phyloP scores from a whole-genome alignment of 2,797 vertebrate species.

The Ambastaia sidthimunki region DNA sequence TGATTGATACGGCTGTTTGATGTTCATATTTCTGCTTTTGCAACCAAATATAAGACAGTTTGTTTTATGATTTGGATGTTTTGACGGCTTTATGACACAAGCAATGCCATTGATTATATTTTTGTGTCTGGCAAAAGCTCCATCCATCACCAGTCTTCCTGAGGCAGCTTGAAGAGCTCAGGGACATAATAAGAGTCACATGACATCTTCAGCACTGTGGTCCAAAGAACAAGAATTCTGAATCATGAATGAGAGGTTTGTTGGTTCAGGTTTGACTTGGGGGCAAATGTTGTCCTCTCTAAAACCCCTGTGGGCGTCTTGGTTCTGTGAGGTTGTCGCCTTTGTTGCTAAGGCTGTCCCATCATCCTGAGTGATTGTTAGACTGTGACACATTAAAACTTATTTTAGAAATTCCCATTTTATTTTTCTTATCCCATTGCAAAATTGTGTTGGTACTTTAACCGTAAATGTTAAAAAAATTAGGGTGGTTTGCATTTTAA shows the following conservation, averaged over 20 bases:
- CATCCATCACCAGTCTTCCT: slow-evolving; percentile 1
- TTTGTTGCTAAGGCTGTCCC: not conserved
- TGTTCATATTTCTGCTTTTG: slow-evolving; percentile 31
- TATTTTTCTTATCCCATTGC: no score
- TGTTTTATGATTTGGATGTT: slow-evolving; percentile 10
- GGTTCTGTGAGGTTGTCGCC: slow-evolving; percentile 8
- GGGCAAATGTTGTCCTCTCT: slow-evolving; percentile 6
- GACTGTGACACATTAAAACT: not conserved
- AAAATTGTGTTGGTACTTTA: no score
- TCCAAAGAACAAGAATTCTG: slow-evolving; percentile 4
- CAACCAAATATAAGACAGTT: slow-evolving; percentile 23
- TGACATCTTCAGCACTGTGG: slow-evolving; percentile 27
- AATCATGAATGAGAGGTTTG: slow-evolving; percentile 50
- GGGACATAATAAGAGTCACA: slow-evolving; percentile 29
- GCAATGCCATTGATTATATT: slow-evolving; percentile 18
- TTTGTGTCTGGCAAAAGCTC: slow-evolving; percentile 32
- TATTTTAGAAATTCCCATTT: no score
- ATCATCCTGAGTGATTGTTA: slow-evolving; percentile 23
- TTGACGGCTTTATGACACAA: slow-evolving; percentile 1
- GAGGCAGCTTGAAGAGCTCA: slow-evolving; percentile 4
- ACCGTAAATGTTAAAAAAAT: no score
- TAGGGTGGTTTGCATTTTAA: no score
- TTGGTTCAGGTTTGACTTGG: slow-evolving; percentile 28
- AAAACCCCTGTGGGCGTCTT: slow-evolving; percentile 6
- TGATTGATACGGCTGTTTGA: slow-evolving; percentile 37